Conservation (phyloP, 2,797 vertebrate genomes). For the Cirrhinus mrigala region DNA sequence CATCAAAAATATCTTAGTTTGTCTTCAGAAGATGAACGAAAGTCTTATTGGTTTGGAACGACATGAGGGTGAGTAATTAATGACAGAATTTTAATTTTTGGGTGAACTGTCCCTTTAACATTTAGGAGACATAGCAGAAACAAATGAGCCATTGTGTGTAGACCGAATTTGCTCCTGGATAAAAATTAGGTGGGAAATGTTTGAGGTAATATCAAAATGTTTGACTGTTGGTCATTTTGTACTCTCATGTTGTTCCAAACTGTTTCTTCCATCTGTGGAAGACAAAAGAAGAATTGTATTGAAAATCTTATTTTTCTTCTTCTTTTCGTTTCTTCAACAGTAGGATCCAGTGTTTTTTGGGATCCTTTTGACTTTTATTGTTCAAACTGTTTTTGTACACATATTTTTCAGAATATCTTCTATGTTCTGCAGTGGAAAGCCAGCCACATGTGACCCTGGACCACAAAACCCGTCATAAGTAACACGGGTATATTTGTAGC, state of each 20-base stretch:
- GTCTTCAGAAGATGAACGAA: too few relatives aligned
- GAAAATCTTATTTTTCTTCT: not conserved
- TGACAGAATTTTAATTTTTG: too few relatives aligned
- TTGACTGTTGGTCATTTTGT: not conserved
- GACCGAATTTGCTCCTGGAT: not conserved
- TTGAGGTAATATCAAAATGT: not conserved
- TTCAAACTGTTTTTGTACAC: not conserved
- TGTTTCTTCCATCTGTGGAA: not conserved
- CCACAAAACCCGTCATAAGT: too few relatives aligned
- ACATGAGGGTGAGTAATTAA: too few relatives aligned
- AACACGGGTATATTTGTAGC: too few relatives aligned
- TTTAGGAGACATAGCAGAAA: not conserved
- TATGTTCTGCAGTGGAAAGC: too few relatives aligned
- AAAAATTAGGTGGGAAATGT: not conserved
- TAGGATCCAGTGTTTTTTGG: not conserved
- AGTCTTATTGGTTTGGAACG: too few relatives aligned
- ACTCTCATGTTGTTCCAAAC: not conserved
- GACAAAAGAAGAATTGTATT: not conserved
- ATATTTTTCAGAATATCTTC: not conserved
- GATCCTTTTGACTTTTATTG: not conserved
- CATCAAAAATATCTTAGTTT: too few relatives aligned
- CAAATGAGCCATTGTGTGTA: not conserved
- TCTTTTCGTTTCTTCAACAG: too few relatives aligned
- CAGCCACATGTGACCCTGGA: too few relatives aligned
- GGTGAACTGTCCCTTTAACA: too few relatives aligned